phyloP scores from a whole-genome alignment of 2,113 vertebrate species.

The Erythrolamprus reginae region DNA sequence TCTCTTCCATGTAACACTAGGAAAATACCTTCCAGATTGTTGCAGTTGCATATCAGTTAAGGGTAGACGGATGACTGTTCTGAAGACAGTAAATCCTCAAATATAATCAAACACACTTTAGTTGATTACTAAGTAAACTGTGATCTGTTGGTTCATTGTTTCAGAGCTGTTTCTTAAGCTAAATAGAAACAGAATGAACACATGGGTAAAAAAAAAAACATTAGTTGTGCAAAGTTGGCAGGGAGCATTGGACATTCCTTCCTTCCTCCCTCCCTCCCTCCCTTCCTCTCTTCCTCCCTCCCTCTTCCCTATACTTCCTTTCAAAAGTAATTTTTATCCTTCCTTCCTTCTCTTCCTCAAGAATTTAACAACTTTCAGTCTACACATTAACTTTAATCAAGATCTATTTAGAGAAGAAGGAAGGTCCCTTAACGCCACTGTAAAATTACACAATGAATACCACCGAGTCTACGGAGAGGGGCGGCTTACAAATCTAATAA shows the following conservation, averaged over 20 bases:
- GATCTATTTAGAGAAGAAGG: neutral
- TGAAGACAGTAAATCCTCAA: neutral
- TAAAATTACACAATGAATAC: neutral
- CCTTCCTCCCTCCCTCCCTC: too few relatives aligned
- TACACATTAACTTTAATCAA: neutral
- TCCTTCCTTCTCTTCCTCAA: neutral
- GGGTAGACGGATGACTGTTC: neutral
- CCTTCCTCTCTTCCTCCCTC: too few relatives aligned
- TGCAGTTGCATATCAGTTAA: neutral
- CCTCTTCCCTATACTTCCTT: too few relatives aligned
- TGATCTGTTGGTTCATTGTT: neutral
- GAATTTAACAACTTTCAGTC: neutral
- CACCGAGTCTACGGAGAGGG: too few relatives aligned
- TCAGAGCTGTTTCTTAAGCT: neutral
- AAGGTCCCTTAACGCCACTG: neutral
- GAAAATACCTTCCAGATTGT: neutral
- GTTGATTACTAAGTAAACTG: neutral
- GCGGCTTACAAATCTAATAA: too few relatives aligned
- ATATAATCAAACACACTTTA: neutral
- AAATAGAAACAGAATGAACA: neutral
- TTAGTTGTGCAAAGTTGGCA: neutral
- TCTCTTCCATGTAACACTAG: neutral
- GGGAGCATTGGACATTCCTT: neutral
- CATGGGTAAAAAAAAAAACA: neutral
- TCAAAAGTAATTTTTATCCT: too few relatives aligned